Evolutionary conservation across 1,140 invertebrate species (phyloP).

Genomic region (Agrypnia vestita): DNA sequence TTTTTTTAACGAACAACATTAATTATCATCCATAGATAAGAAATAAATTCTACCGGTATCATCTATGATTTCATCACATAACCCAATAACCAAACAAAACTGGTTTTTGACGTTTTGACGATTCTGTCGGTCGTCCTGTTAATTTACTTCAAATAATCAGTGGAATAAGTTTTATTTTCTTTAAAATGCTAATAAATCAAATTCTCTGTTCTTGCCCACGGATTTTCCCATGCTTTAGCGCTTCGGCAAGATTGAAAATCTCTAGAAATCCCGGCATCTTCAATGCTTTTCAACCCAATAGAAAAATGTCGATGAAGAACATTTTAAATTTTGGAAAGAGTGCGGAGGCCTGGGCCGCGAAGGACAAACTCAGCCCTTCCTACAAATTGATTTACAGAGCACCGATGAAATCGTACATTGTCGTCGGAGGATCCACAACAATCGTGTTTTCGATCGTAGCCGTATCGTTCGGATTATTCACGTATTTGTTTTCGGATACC

Average conservation of each 20-base stretch:
- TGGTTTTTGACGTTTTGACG: no score
- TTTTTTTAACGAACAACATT: no score
- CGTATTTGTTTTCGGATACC: not conserved
- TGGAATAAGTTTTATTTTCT: no score
- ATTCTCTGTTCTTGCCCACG: not conserved
- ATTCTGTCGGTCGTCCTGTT: no score
- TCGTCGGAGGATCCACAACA: not conserved
- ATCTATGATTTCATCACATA: no score
- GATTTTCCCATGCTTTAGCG: not conserved
- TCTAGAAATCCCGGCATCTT: not conserved
- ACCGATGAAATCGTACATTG: conserved; percentile 15
- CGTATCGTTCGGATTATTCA: not conserved
- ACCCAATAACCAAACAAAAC: no score
- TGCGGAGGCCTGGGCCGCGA: not conserved
- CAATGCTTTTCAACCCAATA: not conserved
- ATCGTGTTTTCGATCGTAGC: not conserved
- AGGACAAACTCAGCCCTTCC: conserved; percentile 17
- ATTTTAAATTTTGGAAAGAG: not conserved
- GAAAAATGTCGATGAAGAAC: conserved; percentile 12
- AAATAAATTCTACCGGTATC: no score
- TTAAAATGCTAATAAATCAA: conserved; percentile 4
- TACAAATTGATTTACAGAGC: conserved; percentile 54
- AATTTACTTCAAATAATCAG: no score
- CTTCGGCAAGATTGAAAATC: not conserved
- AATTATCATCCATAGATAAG: no score